Base-by-base conservation (phyloP, 1,140 invertebrate genomes). In the Drosophila sulfurigaster region DNA sequence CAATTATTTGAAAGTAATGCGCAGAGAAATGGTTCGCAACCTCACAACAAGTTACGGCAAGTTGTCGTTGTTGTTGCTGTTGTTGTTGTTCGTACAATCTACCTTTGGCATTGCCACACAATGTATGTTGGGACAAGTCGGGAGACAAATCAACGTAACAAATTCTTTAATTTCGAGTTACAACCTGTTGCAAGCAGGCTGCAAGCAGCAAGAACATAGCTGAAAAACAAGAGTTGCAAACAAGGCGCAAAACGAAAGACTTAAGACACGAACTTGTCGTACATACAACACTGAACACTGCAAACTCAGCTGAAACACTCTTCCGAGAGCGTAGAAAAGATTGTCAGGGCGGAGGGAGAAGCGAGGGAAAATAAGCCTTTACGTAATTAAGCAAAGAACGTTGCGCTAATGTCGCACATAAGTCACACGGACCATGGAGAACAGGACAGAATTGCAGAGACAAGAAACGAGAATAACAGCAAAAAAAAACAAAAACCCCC, bases 351-450 rank as follows among this genome's bases (percentile, higher is more conserved):
- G 6, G 20, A 13, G 41, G 32, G 10, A 46, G 46, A 45, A 28
- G 54, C 58, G 62, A 52, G 56, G 65, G 56, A 82, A 77, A 88
- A 38, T 38, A 38, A 89, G 41, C 86, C 72, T 89, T 89, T 85
- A 89, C 85, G 85, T 89, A 89, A 89, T 89, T 89, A 89, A 89
- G 85, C 85, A 81, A 89, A 89, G 85, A 89, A 89, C 85, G 81
- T 89, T 73, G 86, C 81, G 70, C 85, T 89, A 85, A 89, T 89
- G 85, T 81, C 86, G 85, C 86, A 89, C 85, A 89, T 89, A 89
- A 89, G 85, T 89, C 85, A 89, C 85, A 89, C 86, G 78, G 81
- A 66, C 63, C 49, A 28, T 46, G 60, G 16, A 25, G 20, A 43
- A 71, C 67, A 32, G 28, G 11, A 48, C 48, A 75, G 80, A 72